A percentile compares a stretch with the other conserved stretches of the same genome.
These are phyloP conservation scores for Cassiopea xamachana DNA, from an alignment of 30 jellyfish, hydroid and myxozoan species.

Conservation along the genomic window DNA sequence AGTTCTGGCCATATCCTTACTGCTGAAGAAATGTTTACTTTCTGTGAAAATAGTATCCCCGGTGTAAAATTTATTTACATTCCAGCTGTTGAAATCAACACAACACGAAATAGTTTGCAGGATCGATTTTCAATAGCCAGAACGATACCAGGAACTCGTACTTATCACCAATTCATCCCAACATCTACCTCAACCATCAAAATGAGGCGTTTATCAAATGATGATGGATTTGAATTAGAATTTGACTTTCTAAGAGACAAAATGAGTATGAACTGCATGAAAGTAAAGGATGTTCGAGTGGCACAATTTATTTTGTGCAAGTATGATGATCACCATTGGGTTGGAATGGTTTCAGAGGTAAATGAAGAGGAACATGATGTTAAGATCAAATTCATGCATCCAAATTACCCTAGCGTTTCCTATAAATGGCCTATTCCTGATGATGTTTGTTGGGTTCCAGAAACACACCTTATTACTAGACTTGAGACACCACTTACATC, in stretches of 20 bases:
- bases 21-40: constrained; percentile 38
- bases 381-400: constrained; percentile 66
- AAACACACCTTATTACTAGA: background rate
- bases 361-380: constrained; percentile 16
- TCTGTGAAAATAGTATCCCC: constrained; percentile 51
- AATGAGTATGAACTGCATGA: background rate
- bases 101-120: constrained; percentile 21
- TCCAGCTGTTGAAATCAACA: constrained; percentile 29
- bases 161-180: constrained; percentile 59
- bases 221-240: background rate
- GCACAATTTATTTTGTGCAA: constrained; percentile 5
- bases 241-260: background rate
- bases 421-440: constrained; percentile 49
- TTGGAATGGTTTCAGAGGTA: constrained; percentile 17
- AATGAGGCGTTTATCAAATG: background rate
- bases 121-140: constrained; percentile 45
- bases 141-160: constrained; percentile 79
- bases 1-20: constrained; percentile 39
- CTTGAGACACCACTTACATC: background rate
- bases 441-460: constrained; percentile 61
- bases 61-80: constrained; percentile 60
- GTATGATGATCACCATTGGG: constrained; percentile 42
- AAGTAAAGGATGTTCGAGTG: too few species aligned
- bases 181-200: constrained; percentile 39
- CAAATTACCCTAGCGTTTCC: constrained; percentile 32